Evolutionary conservation across 2,797 vertebrate species (phyloP).

Genomic region (Leontocebus nigricollis): DNA sequence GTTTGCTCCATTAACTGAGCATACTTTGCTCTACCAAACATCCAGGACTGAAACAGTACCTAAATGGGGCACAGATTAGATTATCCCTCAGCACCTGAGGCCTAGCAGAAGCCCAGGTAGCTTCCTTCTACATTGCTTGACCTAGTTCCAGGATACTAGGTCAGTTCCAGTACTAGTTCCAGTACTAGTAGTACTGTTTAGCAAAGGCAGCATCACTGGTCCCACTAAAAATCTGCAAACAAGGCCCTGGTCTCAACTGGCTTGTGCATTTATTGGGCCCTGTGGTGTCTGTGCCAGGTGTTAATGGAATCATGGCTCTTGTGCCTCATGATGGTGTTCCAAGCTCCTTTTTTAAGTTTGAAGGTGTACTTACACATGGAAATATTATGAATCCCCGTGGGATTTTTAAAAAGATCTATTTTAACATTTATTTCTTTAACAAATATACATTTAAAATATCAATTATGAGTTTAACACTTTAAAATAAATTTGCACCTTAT

Average conservation of each 20-base stretch:
- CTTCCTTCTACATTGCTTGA: not conserved
- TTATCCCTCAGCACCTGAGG: not conserved
- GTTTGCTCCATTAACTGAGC: slow-evolving; percentile 35
- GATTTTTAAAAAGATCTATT: not conserved
- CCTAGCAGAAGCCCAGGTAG: not conserved
- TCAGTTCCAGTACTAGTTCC: no score
- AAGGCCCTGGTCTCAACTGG: not conserved
- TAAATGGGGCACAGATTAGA: not conserved
- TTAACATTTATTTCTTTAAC: not conserved
- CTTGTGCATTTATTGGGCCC: not conserved
- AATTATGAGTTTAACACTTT: not conserved
- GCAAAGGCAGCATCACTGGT: rapidly evolving
- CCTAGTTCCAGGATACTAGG: not conserved
- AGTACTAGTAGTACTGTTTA: rapidly evolving
- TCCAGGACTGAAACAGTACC: not conserved
- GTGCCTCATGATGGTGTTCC: not conserved
- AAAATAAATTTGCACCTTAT: not conserved
- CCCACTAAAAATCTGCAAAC: not conserved
- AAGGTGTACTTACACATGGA: not conserved
- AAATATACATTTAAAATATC: not conserved
- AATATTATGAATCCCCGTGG: not conserved
- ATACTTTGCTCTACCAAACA: not conserved
- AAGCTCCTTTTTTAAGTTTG: not conserved
- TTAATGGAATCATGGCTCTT: not conserved
- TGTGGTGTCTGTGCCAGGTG: not conserved